Conservation (phyloP, 2,797 vertebrate species). For the Sus cebifrons region DNA sequence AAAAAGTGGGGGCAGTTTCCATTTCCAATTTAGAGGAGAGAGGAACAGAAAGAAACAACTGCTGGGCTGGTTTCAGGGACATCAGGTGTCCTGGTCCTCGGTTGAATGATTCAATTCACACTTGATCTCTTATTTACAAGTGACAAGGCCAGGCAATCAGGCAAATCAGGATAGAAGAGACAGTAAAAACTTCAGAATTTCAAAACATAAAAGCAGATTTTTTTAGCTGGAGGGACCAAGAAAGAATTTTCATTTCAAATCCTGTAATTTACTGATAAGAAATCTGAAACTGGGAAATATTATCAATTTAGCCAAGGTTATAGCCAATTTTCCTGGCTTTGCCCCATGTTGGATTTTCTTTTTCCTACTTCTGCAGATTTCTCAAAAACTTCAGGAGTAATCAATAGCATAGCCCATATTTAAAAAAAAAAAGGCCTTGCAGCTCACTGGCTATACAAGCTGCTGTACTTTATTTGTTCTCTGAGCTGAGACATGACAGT, state of each 20-base stretch:
- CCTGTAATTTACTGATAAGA: conserved; percentile 59
- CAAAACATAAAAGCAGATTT: neutral
- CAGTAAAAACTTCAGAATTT: neutral
- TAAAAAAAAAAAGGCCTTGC: neutral
- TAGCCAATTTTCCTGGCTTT: conserved; percentile 17
- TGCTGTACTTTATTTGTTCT: conserved; percentile 12
- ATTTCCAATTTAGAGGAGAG: conserved; percentile 11
- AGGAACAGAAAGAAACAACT: conserved; percentile 38
- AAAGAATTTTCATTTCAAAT: conserved; percentile 49
- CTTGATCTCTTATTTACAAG: conserved; percentile 10
- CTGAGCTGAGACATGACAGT: conserved; percentile 34
- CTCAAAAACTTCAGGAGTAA: neutral
- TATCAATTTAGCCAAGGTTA: conserved; percentile 50
- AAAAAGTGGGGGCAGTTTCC: conserved; percentile 14
- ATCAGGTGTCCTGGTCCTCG: neutral
- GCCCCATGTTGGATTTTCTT: neutral
- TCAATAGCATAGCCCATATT: neutral
- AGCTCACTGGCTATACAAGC: conserved; percentile 15
- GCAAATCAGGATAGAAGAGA: conserved; percentile 11
- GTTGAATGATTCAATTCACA: conserved; percentile 1
- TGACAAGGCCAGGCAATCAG: conserved; percentile 33
- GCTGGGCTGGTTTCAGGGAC: neutral
- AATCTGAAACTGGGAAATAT: conserved; percentile 24
- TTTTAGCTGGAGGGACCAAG: neutral
- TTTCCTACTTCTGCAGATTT: neutral